These are phyloP conservation scores for Clitarchus hookeri DNA, from an alignment of 2,888 invertebrate species.

Conservation along the genomic window DNA sequence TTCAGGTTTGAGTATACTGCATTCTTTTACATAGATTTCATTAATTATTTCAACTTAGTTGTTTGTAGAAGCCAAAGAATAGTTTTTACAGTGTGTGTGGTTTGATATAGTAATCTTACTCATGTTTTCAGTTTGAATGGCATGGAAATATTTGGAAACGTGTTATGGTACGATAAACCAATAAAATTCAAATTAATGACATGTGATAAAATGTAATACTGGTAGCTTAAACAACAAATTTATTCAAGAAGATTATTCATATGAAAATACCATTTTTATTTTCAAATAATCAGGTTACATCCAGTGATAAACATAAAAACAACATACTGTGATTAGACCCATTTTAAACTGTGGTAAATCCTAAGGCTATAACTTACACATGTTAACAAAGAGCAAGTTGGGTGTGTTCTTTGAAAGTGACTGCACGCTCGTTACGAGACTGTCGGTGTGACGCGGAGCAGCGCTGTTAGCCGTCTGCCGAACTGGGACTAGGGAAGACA, in stretches of 20 bases:
- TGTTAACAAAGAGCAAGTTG: slow-evolving; percentile 2
- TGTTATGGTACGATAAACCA: neutral
- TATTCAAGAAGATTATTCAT: neutral
- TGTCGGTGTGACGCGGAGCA: neutral
- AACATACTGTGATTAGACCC: neutral
- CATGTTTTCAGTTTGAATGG: neutral
- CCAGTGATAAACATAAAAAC: neutral
- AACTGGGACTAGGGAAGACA: neutral
- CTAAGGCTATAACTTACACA: neutral
- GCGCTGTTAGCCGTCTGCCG: too few species aligned
- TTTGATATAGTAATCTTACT: neutral
- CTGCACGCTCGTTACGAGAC: neutral
- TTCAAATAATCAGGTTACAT: neutral
- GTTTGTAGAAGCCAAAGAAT: neutral
- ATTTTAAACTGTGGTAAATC: neutral
- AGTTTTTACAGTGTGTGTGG: neutral
- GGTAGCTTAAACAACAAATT: neutral
- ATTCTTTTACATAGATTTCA: neutral
- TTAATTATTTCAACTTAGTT: neutral
- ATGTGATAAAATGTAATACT: too few species aligned
- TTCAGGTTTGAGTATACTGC: neutral
- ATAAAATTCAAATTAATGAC: neutral
- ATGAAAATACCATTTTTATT: neutral
- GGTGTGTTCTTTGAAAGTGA: neutral
- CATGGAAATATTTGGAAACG: neutral